phyloP scores from a whole-genome alignment of 2,113 vertebrate species.

The Phalacrocorax brasilianus region DNA sequence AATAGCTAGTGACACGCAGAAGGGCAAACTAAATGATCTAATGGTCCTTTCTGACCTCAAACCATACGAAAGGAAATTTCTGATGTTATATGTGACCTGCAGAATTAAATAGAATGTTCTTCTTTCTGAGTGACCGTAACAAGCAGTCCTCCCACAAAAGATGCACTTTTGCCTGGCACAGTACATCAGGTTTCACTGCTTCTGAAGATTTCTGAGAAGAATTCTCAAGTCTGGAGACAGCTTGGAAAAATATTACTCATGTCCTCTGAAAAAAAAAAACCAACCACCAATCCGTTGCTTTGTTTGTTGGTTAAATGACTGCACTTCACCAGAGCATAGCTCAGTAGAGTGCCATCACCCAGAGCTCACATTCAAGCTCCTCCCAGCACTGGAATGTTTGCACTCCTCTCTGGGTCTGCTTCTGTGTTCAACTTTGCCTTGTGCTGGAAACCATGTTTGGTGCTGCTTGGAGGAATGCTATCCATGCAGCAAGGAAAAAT shows the following conservation, averaged over 20 bases:
- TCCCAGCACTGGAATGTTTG: background rate
- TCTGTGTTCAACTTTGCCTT: background rate
- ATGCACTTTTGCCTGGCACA: accelerated
- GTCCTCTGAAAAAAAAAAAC: background rate
- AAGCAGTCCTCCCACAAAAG: background rate
- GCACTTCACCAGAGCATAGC: background rate
- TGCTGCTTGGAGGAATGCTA: background rate
- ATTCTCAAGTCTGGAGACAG: background rate
- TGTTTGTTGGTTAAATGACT: background rate
- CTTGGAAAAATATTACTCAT: background rate
- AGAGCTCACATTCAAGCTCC: background rate
- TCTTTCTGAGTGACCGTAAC: background rate
- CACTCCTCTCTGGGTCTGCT: background rate
- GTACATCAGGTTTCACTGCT: background rate
- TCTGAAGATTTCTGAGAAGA: background rate
- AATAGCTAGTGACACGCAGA: background rate
- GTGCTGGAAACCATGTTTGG: background rate
- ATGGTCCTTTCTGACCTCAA: background rate
- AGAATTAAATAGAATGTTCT: background rate
- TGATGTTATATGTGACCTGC: background rate
- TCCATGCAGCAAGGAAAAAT: background rate
- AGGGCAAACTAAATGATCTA: background rate
- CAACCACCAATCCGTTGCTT: background rate
- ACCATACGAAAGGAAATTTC: background rate
- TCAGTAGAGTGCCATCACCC: background rate